Evolutionary conservation across 2,797 vertebrate species (phyloP).

Genomic region (Melanotaenia trifasciata): DNA sequence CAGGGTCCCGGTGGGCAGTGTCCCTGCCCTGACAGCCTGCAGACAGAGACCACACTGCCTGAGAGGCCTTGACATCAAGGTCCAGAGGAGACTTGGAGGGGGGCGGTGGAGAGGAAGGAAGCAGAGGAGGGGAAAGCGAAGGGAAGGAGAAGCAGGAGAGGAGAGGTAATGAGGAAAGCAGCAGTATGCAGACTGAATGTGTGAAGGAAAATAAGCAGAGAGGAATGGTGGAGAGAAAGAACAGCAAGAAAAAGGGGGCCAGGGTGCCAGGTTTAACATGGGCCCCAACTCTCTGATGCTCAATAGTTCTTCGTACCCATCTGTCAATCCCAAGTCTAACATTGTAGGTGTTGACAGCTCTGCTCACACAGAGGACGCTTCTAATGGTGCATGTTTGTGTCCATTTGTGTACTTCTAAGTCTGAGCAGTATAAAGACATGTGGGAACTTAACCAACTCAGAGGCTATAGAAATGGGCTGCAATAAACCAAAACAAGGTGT

Average conservation of each 20-base stretch:
- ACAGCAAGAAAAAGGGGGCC: constrained; percentile 42
- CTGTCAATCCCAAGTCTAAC: constrained; percentile 38
- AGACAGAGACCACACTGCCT: constrained; percentile 81
- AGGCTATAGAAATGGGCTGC: not conserved
- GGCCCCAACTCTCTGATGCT: constrained; percentile 21
- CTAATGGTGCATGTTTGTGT: constrained; percentile 29
- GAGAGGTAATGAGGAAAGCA: constrained; percentile 55
- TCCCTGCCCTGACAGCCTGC: constrained; percentile 78
- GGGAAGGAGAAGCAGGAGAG: constrained; percentile 23
- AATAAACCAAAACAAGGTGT: not conserved
- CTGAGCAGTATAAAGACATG: not conserved
- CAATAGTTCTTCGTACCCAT: constrained; percentile 32
- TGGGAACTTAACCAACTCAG: not conserved
- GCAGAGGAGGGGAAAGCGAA: constrained; percentile 26
- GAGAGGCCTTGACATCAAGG: constrained; percentile 81
- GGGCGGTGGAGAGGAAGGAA: not conserved
- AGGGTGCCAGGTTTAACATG: constrained; percentile 47
- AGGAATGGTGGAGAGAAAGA: constrained; percentile 42
- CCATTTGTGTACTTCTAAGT: not conserved
- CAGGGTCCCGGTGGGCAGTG: constrained; percentile 84
- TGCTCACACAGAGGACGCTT: constrained; percentile 31
- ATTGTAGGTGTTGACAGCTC: constrained; percentile 50
- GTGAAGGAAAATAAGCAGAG: constrained; percentile 52
- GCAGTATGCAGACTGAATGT: constrained; percentile 41
- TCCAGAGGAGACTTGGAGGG: constrained; percentile 42